Conservation (phyloP, 2,797 vertebrate genomes). For the Orientallactaga sibirica region DNA sequence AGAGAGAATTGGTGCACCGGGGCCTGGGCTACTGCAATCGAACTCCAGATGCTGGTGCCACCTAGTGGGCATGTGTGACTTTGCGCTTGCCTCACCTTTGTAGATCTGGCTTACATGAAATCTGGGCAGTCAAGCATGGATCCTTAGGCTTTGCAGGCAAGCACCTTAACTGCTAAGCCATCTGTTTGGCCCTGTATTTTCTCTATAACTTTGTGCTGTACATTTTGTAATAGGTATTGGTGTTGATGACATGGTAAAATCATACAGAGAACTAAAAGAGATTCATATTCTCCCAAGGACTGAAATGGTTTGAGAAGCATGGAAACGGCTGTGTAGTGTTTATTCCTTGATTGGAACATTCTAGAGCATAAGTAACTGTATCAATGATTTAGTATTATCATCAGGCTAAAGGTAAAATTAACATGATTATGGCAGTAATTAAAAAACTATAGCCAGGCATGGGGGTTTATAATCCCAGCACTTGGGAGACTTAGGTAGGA, state of each 20-base stretch:
- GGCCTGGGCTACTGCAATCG: no score
- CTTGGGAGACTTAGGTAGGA: background rate
- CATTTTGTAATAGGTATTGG: constrained; percentile 24
- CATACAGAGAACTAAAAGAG: background rate
- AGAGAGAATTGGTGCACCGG: no score
- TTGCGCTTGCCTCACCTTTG: no score
- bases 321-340: background rate
- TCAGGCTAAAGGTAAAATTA: constrained; percentile 30
- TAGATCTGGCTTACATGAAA: no score
- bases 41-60: no score
- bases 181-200: no score
- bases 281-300: background rate
- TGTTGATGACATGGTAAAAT: background rate
- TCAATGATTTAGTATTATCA: constrained; percentile 14
- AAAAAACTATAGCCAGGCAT: constrained; percentile 7
- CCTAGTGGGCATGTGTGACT: no score
- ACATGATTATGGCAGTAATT: background rate
- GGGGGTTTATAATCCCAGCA: background rate
- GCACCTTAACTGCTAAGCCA: no score
- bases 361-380: background rate
- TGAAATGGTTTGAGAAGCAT: background rate
- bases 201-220: background rate
- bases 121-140: no score
- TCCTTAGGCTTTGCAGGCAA: no score
- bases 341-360: background rate